Base-by-base conservation (phyloP, 2,113 vertebrate genomes). In the Embiotoca jacksoni region DNA sequence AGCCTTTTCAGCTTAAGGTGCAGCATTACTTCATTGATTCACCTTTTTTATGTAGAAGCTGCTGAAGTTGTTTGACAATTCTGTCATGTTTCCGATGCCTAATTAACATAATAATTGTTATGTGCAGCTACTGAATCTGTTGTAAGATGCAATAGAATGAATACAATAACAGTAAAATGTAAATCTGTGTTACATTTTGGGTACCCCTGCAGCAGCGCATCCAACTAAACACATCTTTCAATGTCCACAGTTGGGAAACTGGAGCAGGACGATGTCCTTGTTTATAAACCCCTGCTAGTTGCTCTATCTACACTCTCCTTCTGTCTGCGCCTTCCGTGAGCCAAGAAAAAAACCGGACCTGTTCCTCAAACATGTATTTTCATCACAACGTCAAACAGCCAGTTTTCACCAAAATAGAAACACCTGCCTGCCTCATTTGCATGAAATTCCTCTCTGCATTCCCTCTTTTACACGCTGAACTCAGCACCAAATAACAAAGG, bases 401-500 rank as follows among this genome's bases (percentile, higher is more conserved):
- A 6, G 13, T 63, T 77, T 49, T 47, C 16, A 72, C 82, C 35
- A 60, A 71, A 88, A 85, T 77, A 84, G 78, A 61, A 80, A 64
- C 50, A 64, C 23, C 62, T 62, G 7, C 39, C 44, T 16, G 52
- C 30, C 62, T 79, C 59, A 66, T 78, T 16, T 78, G 47, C 75
- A 56, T 82, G 50, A 70, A 71, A 70, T 57, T 74, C 37, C 36
- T 39, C 55, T 33, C 56, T 35, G 41, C 36, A 52, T 8, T 81
- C 64, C 9, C 15, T 33, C 14, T 62, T 72, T 58, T 39, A 14
- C 44, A 67, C 50, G 9, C 30, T 36, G 44, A 47, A 56, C 57
- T 64, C n/a, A 0, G 32, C 75, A 69, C 39, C 3, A 1, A 74
- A 85, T 62, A 36, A 60, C 13, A 50, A 58, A 36, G 3, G 52